Percentiles rank a stretch among this genome's conserved stretches.
phyloP scores from a whole-genome alignment of 2,113 vertebrate species.

The Ceratotherium simum region DNA sequence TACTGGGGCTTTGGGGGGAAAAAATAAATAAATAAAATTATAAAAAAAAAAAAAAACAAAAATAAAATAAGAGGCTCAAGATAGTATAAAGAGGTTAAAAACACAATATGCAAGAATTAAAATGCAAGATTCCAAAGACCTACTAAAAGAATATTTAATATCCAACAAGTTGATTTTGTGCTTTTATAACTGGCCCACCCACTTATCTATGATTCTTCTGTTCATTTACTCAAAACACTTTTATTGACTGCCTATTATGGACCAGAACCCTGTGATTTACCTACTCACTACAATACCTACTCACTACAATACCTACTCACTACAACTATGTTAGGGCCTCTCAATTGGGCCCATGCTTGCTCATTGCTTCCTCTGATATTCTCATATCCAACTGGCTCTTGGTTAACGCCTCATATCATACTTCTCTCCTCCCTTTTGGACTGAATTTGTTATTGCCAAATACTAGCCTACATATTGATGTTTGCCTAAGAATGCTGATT shows the following conservation, averaged over 20 bases:
- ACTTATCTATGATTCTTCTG: not conserved
- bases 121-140: not conserved
- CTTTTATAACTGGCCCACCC: not conserved
- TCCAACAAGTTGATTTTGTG: not conserved
- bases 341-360: too few relatives aligned
- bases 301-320: not conserved
- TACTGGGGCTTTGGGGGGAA: too few relatives aligned
- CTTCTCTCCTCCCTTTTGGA: not conserved
- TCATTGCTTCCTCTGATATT: not conserved
- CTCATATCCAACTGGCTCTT: not conserved
- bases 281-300: too few relatives aligned
- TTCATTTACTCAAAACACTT: not conserved
- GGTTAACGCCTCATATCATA: not conserved
- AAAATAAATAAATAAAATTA: too few relatives aligned
- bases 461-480: not conserved
- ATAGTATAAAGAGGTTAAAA: not conserved
- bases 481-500: not conserved
- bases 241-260: not conserved
- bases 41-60: too few relatives aligned
- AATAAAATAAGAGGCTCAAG: too few relatives aligned
- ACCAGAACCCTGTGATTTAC: not conserved
- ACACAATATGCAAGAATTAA: conserved; percentile 13
- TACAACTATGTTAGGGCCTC: not conserved
- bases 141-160: not conserved
- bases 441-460: not conserved